Conservation (phyloP, 2,797 vertebrate genomes). For the Lacerta viridis region DNA sequence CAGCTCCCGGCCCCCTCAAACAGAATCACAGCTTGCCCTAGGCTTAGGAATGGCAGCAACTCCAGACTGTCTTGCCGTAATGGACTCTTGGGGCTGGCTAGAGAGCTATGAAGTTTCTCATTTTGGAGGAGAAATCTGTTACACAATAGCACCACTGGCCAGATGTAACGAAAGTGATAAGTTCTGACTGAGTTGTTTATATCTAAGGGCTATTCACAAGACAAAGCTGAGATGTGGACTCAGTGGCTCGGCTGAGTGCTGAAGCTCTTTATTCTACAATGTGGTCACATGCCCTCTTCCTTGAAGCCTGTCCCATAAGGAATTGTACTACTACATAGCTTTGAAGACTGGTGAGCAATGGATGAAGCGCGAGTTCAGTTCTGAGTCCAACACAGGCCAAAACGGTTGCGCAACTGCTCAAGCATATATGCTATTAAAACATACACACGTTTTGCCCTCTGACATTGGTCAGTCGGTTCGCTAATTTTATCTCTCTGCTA, state of each 20-base stretch:
- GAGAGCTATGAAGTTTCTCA: background rate
- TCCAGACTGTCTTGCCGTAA: background rate
- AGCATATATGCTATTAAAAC: background rate
- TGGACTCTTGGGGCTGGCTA: background rate
- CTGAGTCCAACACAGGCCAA: background rate
- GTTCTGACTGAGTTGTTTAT: constrained; percentile 5
- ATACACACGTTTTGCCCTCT: background rate
- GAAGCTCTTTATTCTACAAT: background rate
- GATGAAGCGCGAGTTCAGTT: background rate
- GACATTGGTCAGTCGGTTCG: background rate
- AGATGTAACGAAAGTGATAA: background rate
- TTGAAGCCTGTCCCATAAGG: background rate
- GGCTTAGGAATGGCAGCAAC: background rate
- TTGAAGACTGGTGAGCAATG: background rate
- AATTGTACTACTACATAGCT: background rate
- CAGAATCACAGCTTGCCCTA: constrained; percentile 15
- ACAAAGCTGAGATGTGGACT: background rate
- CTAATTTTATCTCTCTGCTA: background rate
- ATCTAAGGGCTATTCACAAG: background rate
- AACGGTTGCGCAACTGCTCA: background rate
- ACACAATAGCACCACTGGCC: background rate
- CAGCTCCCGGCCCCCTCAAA: background rate
- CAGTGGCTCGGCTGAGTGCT: background rate
- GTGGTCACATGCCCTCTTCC: background rate
- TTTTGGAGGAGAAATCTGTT: background rate